Conservation (phyloP, 2,113 vertebrate species). For the Pluvialis apricaria region DNA sequence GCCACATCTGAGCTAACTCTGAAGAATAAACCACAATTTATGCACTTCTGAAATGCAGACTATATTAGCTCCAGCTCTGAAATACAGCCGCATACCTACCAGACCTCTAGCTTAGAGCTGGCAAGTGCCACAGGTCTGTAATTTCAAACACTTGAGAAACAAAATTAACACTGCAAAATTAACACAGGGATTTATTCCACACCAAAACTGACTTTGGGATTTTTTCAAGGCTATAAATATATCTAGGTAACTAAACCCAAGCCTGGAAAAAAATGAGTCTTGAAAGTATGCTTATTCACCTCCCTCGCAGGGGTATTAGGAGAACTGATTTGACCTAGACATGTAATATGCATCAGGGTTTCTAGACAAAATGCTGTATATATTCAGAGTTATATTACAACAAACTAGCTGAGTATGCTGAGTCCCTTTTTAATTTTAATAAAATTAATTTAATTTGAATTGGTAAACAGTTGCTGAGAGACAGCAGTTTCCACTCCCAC, state of each 20-base stretch:
- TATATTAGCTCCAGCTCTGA: background rate
- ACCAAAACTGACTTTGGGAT: background rate
- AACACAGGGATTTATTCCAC: background rate
- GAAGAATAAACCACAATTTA: background rate
- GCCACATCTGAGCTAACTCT: background rate
- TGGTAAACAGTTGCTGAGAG: conserved; percentile 29
- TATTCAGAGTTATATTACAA: background rate
- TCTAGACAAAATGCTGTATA: background rate
- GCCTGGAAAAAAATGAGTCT: background rate
- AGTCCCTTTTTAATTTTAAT: background rate
- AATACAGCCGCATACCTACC: background rate
- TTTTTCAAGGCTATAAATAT: background rate
- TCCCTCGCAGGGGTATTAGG: background rate
- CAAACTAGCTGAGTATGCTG: background rate
- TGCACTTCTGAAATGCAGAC: background rate
- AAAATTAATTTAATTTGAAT: conserved; percentile 36
- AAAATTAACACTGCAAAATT: background rate
- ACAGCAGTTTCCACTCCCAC: background rate
- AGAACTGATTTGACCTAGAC: background rate
- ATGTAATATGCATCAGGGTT: background rate
- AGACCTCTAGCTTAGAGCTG: background rate
- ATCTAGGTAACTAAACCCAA: background rate
- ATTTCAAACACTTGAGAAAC: background rate
- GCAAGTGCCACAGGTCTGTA: background rate
- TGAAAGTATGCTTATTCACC: background rate